phyloP scores from a whole-genome alignment of 2,797 vertebrate species.

The Rhinoraja longicauda region DNA sequence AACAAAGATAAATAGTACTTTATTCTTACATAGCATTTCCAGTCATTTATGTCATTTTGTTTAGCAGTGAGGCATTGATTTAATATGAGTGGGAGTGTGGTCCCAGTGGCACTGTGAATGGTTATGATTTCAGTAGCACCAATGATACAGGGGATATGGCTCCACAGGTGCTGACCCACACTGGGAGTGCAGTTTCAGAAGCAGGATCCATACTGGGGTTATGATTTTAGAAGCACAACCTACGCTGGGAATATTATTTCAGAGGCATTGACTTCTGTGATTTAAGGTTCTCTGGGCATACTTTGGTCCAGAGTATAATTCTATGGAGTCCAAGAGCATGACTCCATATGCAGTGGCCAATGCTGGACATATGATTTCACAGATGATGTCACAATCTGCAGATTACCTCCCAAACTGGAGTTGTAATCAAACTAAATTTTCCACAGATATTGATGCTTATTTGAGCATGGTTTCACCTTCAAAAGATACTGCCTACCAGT shows the following conservation, averaged over 20 bases:
- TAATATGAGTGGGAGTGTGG: no score
- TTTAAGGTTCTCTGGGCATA: no score
- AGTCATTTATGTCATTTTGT: not conserved
- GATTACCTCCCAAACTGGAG: no score
- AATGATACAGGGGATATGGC: not conserved
- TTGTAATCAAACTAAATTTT: no score
- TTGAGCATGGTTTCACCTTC: not conserved
- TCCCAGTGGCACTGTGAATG: not conserved
- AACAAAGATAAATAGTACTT: not conserved
- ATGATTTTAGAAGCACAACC: not conserved
- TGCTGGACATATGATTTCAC: not conserved
- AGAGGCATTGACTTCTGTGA: not conserved
- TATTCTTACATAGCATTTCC: no score
- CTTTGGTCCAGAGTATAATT: not conserved
- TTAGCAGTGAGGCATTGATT: no score
- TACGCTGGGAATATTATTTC: not conserved
- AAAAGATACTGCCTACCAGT: not conserved
- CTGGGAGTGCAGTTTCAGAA: not conserved
- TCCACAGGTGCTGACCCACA: not conserved
- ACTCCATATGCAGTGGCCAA: not conserved
- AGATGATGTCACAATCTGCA: not conserved
- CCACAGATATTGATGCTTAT: no score
- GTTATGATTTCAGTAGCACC: not conserved
- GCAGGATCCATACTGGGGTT: no score
- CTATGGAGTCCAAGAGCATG: not conserved